Evolutionary conservation across 2,888 invertebrate species (phyloP), one percentile per base, ranked within the genome.

Genomic region (Oscheius sp.): DNA sequence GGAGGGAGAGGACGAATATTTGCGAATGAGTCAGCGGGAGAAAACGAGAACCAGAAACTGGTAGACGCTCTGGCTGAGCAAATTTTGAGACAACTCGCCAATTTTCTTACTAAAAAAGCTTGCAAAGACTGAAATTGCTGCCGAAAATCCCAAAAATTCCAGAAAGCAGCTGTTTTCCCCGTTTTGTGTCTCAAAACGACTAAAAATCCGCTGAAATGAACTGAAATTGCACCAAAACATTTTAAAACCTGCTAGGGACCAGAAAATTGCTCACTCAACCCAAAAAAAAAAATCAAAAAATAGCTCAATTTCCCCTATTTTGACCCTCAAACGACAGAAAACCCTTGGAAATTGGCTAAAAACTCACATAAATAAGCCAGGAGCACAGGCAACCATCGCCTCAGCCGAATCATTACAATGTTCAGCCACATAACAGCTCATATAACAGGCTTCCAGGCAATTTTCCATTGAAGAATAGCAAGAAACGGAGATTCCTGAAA

Each of bases 391-490:
- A 9, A 76, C 75, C 76, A 80, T 69, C 49, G 76, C 77, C 0
- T 72, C 73, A 3, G 74, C 27, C 3, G 73, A 73, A 56, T 81
- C 83, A 71, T 83, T 83, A 76, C 83, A 83, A 25, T 77, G 58
- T 35, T 81, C 81, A 3, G 80, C 78, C 18, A 78, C 74, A 58
- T 80, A 83, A 66, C 83, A 83, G 35, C 76, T 77, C 78, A 81
- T 77, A 49, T 80, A 75, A 49, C 83, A 83, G 0, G 79, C 76
- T 46, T 78, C 79, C 52, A 81, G 59, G 52, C 83, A 83, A 59
- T 76, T 78, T 69, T 83, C 79, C 53, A 81, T 56, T 1, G 77
- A 73, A 9, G 75, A 76, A 52, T 76, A 78, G 29, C 81, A 81
- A 1, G 81, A 76, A 9, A 81, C 81, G 59, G 68, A 70, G 68